Conservation (phyloP, 2,113 vertebrate genomes). For the Cettia cetti region DNA sequence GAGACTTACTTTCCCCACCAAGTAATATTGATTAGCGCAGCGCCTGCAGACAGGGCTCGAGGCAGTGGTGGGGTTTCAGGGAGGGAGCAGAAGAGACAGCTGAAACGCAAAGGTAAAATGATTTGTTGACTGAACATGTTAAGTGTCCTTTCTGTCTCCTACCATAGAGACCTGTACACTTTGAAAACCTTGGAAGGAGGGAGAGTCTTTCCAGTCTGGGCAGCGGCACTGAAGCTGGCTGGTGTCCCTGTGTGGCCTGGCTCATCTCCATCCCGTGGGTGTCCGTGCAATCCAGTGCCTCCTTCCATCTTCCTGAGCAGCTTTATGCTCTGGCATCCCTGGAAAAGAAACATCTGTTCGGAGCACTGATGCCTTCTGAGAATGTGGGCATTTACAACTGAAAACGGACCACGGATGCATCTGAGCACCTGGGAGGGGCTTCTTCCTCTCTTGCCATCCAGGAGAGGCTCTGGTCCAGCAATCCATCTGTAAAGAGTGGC, state of each 20-base stretch:
- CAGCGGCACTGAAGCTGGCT: not conserved
- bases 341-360: not conserved
- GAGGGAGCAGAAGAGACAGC: not conserved
- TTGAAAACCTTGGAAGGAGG: not conserved
- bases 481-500: not conserved
- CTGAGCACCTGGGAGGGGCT: not conserved
- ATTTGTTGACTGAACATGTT: not conserved
- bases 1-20: slow-evolving; percentile 33
- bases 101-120: not conserved
- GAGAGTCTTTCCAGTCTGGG: not conserved
- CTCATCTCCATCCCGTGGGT: not conserved
- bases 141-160: not conserved
- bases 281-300: not conserved
- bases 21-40: slow-evolving; percentile 33
- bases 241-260: not conserved
- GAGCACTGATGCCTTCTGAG: not conserved
- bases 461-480: not conserved
- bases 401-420: not conserved
- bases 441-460: not conserved
- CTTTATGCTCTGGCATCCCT: not conserved
- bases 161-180: fast-evolving
- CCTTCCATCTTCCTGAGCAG: not conserved
- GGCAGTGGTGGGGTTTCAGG: not conserved
- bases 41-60: not conserved
- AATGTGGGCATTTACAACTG: not conserved